Conservation (phyloP, 2,113 vertebrate genomes). For the Numida meleagris region DNA sequence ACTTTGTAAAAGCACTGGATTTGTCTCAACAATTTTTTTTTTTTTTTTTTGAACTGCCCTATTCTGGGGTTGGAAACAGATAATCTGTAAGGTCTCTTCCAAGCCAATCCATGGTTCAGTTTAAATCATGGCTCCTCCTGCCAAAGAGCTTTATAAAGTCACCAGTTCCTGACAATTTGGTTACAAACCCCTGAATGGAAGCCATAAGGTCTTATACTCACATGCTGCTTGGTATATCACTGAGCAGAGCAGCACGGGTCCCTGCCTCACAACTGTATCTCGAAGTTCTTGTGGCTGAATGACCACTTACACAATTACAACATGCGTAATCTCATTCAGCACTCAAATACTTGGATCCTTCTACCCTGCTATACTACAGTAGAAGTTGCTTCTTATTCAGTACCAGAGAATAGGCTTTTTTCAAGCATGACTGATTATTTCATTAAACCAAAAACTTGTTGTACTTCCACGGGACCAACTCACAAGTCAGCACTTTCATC, state of each 20-base stretch:
- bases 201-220: background rate
- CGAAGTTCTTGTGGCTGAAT: background rate
- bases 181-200: background rate
- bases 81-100: too few species aligned
- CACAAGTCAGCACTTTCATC: accelerated
- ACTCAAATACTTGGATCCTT: background rate
- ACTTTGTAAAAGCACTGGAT: background rate
- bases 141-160: background rate
- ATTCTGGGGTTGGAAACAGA: background rate
- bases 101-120: too few species aligned
- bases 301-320: background rate
- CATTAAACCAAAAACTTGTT: background rate
- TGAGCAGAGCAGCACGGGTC: background rate
- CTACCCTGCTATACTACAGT: background rate
- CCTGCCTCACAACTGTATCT: background rate
- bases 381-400: background rate
- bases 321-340: background rate
- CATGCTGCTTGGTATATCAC: accelerated
- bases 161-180: background rate
- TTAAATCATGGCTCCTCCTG: background rate
- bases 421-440: background rate
- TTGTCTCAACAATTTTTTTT: background rate
- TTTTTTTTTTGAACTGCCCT: too few species aligned
- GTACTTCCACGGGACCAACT: background rate
- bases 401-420: background rate